A percentile compares a stretch with the other conserved stretches of the same genome.
Conservation (phyloP, 2,888 invertebrate genomes). For the Synanthedon andrenaeformis region DNA sequence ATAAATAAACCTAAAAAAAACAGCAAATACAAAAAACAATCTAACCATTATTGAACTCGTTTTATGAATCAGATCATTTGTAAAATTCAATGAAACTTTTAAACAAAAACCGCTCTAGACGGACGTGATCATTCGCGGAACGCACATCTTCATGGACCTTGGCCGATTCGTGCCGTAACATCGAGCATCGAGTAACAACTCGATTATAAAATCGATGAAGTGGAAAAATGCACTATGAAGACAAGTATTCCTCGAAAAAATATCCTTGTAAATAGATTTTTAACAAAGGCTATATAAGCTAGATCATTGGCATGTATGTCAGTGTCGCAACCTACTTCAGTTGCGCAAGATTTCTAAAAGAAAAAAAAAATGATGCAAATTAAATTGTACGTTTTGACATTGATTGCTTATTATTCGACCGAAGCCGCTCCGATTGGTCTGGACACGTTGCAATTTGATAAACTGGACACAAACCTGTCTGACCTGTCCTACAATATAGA, state of each 20-base stretch:
- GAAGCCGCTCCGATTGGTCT: slow-evolving; percentile 36
- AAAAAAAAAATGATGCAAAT: slow-evolving; percentile 38
- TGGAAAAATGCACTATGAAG: slow-evolving; percentile 26
- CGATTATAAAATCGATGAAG: slow-evolving; percentile 16
- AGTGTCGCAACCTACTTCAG: slow-evolving; percentile 64
- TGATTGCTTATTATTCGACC: slow-evolving; percentile 22
- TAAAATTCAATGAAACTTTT: not conserved
- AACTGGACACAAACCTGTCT: slow-evolving; percentile 37
- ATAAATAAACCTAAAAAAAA: no score
- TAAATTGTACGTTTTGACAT: slow-evolving; percentile 32
- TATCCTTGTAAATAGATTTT: slow-evolving; percentile 46
- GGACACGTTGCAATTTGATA: slow-evolving; percentile 36
- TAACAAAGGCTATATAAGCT: slow-evolving; percentile 52
- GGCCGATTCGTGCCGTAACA: slow-evolving; percentile 43
- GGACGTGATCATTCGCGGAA: not conserved
- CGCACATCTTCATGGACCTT: slow-evolving; percentile 21
- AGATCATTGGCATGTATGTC: slow-evolving; percentile 54
- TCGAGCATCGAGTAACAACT: slow-evolving; percentile 15
- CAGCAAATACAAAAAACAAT: no score
- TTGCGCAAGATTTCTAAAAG: slow-evolving; percentile 42
- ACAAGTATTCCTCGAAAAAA: slow-evolving; percentile 33
- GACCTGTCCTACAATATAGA: slow-evolving; percentile 41
- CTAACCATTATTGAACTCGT: no score
- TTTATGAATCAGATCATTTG: not conserved
- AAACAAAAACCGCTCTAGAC: not conserved